Evolutionary conservation across 1,140 invertebrate genomes (phyloP).

Genomic region (Lepidotrigona ventralis): DNA sequence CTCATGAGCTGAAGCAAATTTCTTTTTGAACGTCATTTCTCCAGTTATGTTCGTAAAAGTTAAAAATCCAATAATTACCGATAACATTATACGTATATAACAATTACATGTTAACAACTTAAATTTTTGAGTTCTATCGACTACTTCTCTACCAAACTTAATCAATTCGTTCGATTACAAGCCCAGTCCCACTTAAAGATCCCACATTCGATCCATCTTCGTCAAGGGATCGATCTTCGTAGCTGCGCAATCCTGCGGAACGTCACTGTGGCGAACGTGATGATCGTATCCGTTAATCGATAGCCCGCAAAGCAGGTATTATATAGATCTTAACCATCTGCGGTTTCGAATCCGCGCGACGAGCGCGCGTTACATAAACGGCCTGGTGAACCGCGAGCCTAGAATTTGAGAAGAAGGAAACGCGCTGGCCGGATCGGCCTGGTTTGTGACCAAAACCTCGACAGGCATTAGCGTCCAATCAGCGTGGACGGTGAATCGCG

Average conservation of each 20-base stretch:
- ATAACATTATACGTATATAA: too few relatives aligned
- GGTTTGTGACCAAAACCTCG: conserved; percentile 29
- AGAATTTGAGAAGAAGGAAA: conserved; percentile 48
- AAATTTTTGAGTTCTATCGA: too few relatives aligned
- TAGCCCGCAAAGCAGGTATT: background rate
- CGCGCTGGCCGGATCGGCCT: background rate
- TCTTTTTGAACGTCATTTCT: too few relatives aligned
- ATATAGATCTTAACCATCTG: conserved; percentile 10
- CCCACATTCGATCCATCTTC: background rate
- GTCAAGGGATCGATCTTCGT: background rate
- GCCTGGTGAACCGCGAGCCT: background rate
- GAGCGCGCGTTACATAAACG: conserved; percentile 19
- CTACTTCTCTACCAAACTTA: background rate
- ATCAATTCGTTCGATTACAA: background rate
- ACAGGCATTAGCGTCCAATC: conserved; percentile 34
- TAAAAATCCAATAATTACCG: too few relatives aligned
- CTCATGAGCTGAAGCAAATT: too few relatives aligned
- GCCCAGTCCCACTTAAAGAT: background rate
- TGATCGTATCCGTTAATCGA: background rate
- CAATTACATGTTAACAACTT: too few relatives aligned
- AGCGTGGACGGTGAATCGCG: conserved; percentile 27
- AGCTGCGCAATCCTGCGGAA: background rate
- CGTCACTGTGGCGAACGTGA: background rate
- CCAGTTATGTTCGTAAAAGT: too few relatives aligned
- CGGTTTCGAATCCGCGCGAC: background rate